phyloP scores from a whole-genome alignment of 2,888 invertebrate species.

The Dasysyrphus albostriatus region DNA sequence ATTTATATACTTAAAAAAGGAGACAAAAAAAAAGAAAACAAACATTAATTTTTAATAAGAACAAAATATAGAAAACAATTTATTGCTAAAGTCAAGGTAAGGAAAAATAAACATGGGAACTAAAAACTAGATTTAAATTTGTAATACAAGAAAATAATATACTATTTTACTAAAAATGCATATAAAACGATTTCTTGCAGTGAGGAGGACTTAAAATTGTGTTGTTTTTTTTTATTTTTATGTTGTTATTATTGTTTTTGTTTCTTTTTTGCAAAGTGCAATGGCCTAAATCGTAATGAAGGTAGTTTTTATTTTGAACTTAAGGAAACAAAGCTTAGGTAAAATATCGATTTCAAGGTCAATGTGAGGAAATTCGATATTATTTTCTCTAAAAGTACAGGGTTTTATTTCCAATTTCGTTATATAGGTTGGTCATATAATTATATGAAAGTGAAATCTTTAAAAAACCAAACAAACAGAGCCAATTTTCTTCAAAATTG shows the following conservation, averaged over 20 bases:
- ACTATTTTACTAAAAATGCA: not conserved
- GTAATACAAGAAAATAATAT: not conserved
- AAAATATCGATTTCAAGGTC: too few species aligned
- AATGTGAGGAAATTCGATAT: too few species aligned
- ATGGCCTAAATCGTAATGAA: too few species aligned
- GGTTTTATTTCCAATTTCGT: too few species aligned
- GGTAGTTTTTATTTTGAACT: too few species aligned
- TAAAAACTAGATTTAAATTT: slow-evolving; percentile 35
- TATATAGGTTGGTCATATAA: too few species aligned
- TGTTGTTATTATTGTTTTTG: not conserved
- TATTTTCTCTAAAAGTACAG: too few species aligned
- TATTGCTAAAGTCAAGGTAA: slow-evolving; percentile 25
- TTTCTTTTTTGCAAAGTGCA: not conserved
- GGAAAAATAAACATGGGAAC: slow-evolving; percentile 48
- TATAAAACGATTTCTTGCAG: not conserved
- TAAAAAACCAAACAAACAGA: too few species aligned
- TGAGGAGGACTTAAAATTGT: not conserved
- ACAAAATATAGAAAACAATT: slow-evolving; percentile 28
- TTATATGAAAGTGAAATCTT: too few species aligned
- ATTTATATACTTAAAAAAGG: slow-evolving; percentile 67
- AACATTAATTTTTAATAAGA: slow-evolving; percentile 33
- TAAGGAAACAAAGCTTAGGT: too few species aligned
- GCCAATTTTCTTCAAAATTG: too few species aligned
- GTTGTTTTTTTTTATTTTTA: not conserved
- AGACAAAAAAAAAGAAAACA: slow-evolving; percentile 10